phyloP scores from a whole-genome alignment of 2,888 invertebrate species.

The Drosophila anceps region DNA sequence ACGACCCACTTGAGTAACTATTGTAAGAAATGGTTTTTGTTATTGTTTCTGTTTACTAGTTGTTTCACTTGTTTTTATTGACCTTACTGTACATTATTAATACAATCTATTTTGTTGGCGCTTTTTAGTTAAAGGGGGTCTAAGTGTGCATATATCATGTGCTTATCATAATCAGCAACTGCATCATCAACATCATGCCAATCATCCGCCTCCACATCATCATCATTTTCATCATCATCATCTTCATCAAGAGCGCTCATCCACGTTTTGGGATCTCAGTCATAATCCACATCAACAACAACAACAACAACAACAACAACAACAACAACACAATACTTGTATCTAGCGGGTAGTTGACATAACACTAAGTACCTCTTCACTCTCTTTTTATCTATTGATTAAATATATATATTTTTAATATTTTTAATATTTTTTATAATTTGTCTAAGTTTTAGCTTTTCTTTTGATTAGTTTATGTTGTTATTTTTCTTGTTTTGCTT shows the following conservation, averaged over 20 bases:
- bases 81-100: conserved; percentile 33
- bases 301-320: conserved; percentile 12
- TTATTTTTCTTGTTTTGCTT: conserved; percentile 22
- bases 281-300: conserved; percentile 25
- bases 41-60: conserved; percentile 30
- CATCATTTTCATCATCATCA: conserved; percentile 18
- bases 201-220: conserved; percentile 7
- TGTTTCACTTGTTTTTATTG: conserved; percentile 23
- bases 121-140: conserved; percentile 39
- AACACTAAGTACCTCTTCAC: conserved; percentile 41
- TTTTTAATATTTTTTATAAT: conserved; percentile 2
- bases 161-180: conserved; percentile 35
- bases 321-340: conserved; percentile 33
- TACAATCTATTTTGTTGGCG: conserved; percentile 33
- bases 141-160: conserved; percentile 29
- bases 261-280: conserved; percentile 39
- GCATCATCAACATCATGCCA: conserved; percentile 17
- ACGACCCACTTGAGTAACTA: conserved; percentile 38
- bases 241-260: conserved; percentile 17
- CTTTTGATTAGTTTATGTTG: conserved; percentile 34
- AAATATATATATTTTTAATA: neutral
- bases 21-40: conserved; percentile 42
- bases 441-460: conserved; percentile 34
- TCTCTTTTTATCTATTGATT: conserved; percentile 9
- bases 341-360: conserved; percentile 42